A percentile compares a stretch with the other conserved stretches of the same genome.
Evolutionary conservation across 2,797 vertebrate genomes (phyloP).

Genomic region (Pangasius sanitwongsei): DNA sequence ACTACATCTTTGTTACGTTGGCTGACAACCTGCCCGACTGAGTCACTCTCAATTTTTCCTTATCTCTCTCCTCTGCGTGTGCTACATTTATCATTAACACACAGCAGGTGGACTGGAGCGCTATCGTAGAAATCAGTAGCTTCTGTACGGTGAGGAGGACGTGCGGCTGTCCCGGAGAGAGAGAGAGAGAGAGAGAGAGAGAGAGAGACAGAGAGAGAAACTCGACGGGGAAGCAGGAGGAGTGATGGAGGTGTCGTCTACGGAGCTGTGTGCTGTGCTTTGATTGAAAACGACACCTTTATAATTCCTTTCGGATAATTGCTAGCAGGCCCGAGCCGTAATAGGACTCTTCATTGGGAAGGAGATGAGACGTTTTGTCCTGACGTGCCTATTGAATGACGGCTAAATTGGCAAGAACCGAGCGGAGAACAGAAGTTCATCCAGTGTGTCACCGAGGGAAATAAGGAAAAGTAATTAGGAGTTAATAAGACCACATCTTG

Average conservation of each 20-base stretch:
- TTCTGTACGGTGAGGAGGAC: conserved; percentile 20
- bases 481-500: conserved; percentile 50
- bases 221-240: background rate
- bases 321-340: conserved; percentile 39
- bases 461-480: conserved; percentile 57
- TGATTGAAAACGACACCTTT: conserved; percentile 44
- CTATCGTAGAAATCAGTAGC: conserved; percentile 47
- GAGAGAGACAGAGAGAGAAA: background rate
- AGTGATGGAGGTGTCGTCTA: conserved; percentile 18
- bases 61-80: conserved; percentile 19
- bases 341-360: conserved; percentile 47
- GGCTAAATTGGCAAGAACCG: conserved; percentile 54
- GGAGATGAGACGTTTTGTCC: conserved; percentile 45
- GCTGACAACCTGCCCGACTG: conserved; percentile 44
- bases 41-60: conserved; percentile 55
- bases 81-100: conserved; percentile 46
- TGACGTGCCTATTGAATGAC: conserved; percentile 50
- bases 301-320: conserved; percentile 56
- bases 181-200: conserved; percentile 6
- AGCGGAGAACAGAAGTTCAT: conserved; percentile 52
- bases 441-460: conserved; percentile 45
- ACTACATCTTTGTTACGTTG: conserved; percentile 42
- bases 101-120: conserved; percentile 53
- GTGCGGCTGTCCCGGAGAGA: background rate
- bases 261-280: background rate